Percentiles rank a stretch among this genome's conserved stretches.
Conservation (phyloP, 2,888 invertebrate species). For the Hirtodrosophila alboralis region DNA sequence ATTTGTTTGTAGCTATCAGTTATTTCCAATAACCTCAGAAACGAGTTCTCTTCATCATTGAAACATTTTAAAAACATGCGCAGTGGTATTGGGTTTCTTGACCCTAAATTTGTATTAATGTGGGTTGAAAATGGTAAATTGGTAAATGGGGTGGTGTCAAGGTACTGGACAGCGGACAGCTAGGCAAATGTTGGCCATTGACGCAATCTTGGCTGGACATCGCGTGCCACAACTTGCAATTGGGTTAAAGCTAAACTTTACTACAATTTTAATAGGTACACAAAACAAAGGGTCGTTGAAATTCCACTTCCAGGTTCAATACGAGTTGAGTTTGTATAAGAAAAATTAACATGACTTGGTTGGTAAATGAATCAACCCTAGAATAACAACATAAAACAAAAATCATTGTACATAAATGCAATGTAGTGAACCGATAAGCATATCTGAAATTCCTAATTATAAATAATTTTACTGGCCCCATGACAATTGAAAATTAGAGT, state of each 20-base stretch:
- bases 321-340: too few relatives aligned
- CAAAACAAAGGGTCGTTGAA: conserved; percentile 3
- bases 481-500: background rate
- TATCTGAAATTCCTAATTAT: background rate
- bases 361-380: conserved; percentile 1
- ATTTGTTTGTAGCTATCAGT: conserved; percentile 9
- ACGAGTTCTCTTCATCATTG: conserved; percentile 8
- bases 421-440: background rate
- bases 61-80: conserved; percentile 27
- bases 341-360: background rate
- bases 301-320: background rate
- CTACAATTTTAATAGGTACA: conserved; percentile 9
- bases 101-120: conserved; percentile 34
- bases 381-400: background rate
- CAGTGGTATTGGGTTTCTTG: conserved; percentile 16
- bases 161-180: conserved; percentile 30
- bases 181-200: conserved; percentile 48
- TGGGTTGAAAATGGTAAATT: background rate
- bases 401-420: conserved; percentile 3
- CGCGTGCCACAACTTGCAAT: conserved; percentile 61
- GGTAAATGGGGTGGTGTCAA: background rate
- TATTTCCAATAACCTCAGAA: background rate
- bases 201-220: conserved; percentile 63
- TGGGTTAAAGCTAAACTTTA: conserved; percentile 58
- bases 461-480: conserved; percentile 19